Evolutionary conservation across 2,113 vertebrate species (phyloP).

Genomic region (Cyprinodon tularosa): DNA sequence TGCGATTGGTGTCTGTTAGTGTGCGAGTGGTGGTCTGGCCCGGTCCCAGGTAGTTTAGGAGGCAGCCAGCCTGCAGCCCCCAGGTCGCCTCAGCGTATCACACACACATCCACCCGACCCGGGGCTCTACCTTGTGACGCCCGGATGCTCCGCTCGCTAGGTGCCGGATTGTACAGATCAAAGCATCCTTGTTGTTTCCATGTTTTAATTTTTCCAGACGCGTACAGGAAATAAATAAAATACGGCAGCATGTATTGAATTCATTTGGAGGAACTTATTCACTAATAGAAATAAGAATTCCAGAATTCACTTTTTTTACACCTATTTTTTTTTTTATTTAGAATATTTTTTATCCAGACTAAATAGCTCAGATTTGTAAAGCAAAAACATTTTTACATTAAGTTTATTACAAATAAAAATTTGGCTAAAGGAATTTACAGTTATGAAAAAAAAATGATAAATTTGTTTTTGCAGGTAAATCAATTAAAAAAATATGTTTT

Average conservation of each 20-base stretch:
- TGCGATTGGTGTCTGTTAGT: slow-evolving; percentile 48
- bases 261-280: background rate
- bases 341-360: background rate
- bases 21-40: slow-evolving; percentile 57
- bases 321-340: background rate
- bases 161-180: background rate
- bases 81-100: slow-evolving; percentile 33
- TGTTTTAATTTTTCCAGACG: background rate
- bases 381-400: background rate
- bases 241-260: background rate
- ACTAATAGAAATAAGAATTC: background rate
- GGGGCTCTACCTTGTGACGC: background rate
- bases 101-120: slow-evolving; percentile 15
- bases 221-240: background rate
- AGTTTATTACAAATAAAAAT: background rate
- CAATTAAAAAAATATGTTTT: too few relatives aligned
- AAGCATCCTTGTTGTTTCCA: background rate
- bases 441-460: background rate
- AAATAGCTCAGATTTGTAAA: background rate
- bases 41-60: slow-evolving; percentile 74
- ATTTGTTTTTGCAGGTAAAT: background rate
- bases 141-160: slow-evolving; percentile 4
- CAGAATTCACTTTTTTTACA: background rate
- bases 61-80: slow-evolving; percentile 62
- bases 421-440: background rate